These are phyloP conservation scores for Antrozous pallidus DNA, from an alignment of 2,797 vertebrate genomes.

Conservation along the genomic window DNA sequence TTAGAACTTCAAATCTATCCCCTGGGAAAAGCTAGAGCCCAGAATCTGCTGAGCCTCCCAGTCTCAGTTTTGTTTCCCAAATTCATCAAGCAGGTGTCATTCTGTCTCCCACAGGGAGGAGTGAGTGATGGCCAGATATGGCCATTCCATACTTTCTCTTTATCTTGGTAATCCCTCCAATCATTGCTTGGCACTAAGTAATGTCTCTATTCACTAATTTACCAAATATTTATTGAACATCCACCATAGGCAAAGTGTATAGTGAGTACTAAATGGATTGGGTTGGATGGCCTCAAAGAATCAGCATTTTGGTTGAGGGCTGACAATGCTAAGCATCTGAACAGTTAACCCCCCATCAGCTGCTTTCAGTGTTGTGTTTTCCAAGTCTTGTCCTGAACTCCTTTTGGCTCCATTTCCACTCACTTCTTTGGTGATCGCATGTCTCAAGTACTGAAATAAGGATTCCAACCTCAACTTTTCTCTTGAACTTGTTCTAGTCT, in stretches of 20 bases:
- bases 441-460: background rate
- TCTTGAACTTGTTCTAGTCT: background rate
- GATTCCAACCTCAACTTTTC: background rate
- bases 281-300: background rate
- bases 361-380: background rate
- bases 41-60: background rate
- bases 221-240: background rate
- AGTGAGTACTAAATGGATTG: background rate
- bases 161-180: background rate
- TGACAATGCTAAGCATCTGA: background rate
- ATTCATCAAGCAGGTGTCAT: background rate
- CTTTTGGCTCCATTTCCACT: background rate
- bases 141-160: background rate
- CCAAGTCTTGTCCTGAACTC: background rate
- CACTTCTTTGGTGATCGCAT: background rate
- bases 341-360: background rate
- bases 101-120: background rate
- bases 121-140: background rate
- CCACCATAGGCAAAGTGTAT: background rate
- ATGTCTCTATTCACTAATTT: background rate
- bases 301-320: background rate
- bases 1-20: background rate
- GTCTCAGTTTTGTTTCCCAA: background rate
- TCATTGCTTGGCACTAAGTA: background rate
- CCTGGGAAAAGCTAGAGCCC: background rate